phyloP scores from a whole-genome alignment of 2,888 invertebrate species.

The Synanthedon formicaeformis region DNA sequence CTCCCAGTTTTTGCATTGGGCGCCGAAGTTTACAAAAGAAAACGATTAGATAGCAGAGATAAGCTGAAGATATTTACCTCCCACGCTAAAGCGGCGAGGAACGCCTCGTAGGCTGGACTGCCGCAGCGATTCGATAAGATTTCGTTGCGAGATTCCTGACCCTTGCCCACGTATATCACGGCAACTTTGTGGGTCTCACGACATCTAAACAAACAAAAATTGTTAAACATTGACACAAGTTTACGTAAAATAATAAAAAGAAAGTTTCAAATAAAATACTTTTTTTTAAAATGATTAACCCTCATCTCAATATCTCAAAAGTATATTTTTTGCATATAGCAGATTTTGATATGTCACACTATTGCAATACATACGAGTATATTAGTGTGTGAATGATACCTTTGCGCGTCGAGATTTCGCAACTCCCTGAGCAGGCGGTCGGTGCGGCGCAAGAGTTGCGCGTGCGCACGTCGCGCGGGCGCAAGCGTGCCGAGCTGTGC shows the following conservation, averaged over 20 bases:
- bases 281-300: too few relatives aligned
- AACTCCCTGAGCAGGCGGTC: slow-evolving; percentile 91
- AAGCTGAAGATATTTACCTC: slow-evolving; percentile 40
- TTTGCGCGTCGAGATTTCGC: slow-evolving; percentile 91
- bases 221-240: not conserved
- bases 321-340: too few relatives aligned
- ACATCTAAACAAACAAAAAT: slow-evolving; percentile 64
- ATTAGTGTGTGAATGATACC: slow-evolving; percentile 29
- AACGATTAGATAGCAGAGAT: too few relatives aligned
- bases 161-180: slow-evolving; percentile 97
- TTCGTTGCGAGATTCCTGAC: slow-evolving; percentile 96
- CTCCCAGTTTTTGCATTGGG: too few relatives aligned
- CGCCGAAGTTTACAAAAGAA: too few relatives aligned
- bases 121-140: slow-evolving; percentile 91
- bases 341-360: too few relatives aligned
- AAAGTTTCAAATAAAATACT: too few relatives aligned
- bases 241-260: too few relatives aligned
- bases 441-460: slow-evolving; percentile 88
- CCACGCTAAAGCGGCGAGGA: slow-evolving; percentile 75
- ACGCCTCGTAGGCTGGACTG: slow-evolving; percentile 93
- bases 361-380: too few relatives aligned
- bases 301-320: too few relatives aligned
- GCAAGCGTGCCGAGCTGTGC: slow-evolving; percentile 92
- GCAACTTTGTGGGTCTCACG: slow-evolving; percentile 97
- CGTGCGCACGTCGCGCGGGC: slow-evolving; percentile 87